Base-by-base conservation (phyloP, 1,140 invertebrate species). In the Leptopilina boulardi region DNA sequence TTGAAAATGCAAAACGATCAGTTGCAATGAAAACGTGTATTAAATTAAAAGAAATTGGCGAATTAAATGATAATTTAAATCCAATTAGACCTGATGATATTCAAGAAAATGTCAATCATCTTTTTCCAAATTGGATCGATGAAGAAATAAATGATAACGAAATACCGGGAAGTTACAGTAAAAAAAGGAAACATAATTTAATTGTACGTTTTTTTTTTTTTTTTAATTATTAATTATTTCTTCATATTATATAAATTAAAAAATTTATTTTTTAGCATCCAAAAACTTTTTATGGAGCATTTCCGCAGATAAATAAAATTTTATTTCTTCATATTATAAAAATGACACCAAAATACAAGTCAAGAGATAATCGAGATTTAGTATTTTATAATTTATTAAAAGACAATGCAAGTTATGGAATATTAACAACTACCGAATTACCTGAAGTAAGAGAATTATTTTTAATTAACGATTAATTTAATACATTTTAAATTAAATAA, bases 21-120 rank as follows among this genome's bases (percentile, higher is more conserved):
- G 97, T 94, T 0, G 97, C 97, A 0, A 91, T 98, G 26, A 93
- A 95, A 78, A 93, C 93, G 0, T 97, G 96, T 86, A 93, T 93
- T 76, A 86, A 91, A 80, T 89, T 99, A 80, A 94, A 98, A 85
- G 38, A 93, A 71, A 80, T 90, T 15, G 94, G 94, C 0, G 98
- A 99, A 91, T 89, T 99, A 1, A 93, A 94, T 89, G 92, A 98
- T 83, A 85, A 94, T 85, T 91, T 99, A 44, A 87, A 96, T 54
- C 97, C 96, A 3, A 78, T 94, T 94, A 19, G 94, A 93, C 73
- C 81, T 66, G 11, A 79, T 59, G 74, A 76, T 71, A 38, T 87
- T 10, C 6, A 76, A 3, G 74, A 89, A 34, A 84, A 91, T 74
- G 41, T 86, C 4, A 78, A 89, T 5, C 80, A 90, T 77, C 84